phyloP scores from a whole-genome alignment of 2,888 invertebrate genomes.

The Phymatocera aterrima region DNA sequence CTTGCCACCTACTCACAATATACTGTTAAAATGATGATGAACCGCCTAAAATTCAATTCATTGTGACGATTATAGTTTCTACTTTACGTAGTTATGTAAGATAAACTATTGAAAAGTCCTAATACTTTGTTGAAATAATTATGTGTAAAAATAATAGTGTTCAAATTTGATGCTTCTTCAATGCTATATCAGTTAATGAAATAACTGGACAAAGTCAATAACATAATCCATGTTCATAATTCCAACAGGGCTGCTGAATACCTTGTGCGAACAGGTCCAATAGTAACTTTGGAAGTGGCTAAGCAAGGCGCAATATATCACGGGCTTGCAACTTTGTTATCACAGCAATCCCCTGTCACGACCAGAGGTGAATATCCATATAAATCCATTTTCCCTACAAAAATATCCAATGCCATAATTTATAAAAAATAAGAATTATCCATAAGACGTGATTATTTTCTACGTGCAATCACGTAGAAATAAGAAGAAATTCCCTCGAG shows the following conservation, averaged over 20 bases:
- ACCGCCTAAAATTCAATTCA: background rate
- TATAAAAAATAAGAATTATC: background rate
- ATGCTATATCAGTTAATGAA: background rate
- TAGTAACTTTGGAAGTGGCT: slow-evolving; percentile 96
- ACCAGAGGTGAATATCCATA: slow-evolving; percentile 79
- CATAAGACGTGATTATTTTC: background rate
- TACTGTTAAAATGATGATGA: background rate
- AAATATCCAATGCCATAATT: too few species aligned
- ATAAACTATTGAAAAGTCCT: background rate
- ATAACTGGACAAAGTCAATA: background rate
- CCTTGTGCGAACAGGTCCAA: slow-evolving; percentile 94
- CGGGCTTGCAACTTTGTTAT: slow-evolving; percentile 93
- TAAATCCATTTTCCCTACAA: background rate
- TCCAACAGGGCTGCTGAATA: slow-evolving; percentile 92
- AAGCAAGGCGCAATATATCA: slow-evolving; percentile 99
- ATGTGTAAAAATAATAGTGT: background rate
- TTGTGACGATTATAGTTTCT: background rate
- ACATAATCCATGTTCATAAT: slow-evolving; percentile 10
- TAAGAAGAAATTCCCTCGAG: slow-evolving; percentile 8
- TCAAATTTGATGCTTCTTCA: background rate
- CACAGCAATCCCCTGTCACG: slow-evolving; percentile 92
- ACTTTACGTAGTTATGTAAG: slow-evolving; percentile 22
- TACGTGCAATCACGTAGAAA: background rate
- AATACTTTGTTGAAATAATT: slow-evolving; percentile 1
- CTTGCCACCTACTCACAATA: slow-evolving; percentile 1